Evolutionary conservation across 2,888 invertebrate species (phyloP), one percentile per base, ranked within the genome.

Genomic region (Cataglyphis cursor): DNA sequence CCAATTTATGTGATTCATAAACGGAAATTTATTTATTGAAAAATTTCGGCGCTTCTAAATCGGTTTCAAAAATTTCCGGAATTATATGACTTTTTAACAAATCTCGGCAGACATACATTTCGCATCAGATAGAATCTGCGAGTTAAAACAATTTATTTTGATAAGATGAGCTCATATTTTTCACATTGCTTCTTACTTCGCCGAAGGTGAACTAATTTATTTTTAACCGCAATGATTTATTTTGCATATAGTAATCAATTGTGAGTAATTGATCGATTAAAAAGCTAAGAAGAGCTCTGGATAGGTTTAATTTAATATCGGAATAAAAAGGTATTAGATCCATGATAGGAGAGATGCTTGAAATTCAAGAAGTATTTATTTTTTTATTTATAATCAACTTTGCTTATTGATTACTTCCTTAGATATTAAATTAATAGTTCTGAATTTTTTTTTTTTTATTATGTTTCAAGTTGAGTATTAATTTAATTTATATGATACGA

Each of bases 371-470:
- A 6, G 31, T 18, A n/a, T 65, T 65, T 31, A 41, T 31, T 41
- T 31, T 78, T 70, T 41, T 68, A 78, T 57, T 78, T 78, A 10
- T 57, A 57, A 70, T 44, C 18, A 41, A 54, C 1, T 78, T 38
- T 41, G 38, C 31, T 68, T 68, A 76, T 70, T 78, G 21, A 59
- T 78, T 70, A 59, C 15, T 6, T 70, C 18, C 31, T 59, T 12
- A 24, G 54, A 68, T 15, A 28, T 31, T 62, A 44, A 68, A 44
- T 68, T 31, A 0, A 57, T 78, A 4, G 0, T 57, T 57, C n/a
- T 12, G 10, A 38, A 38, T 54, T 3, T 10, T 18, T 51, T 41
- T 38, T 65, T 54, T 12, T 18, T 21, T 35, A 18, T 10, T 38
- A 24, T 24, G n/a, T 24, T 57, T n/a, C n/a, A 44, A 38, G 24